Evolutionary conservation across 2,797 vertebrate species (phyloP), one percentile per base, ranked within the genome.

Genomic region (Myotis findleyi): DNA sequence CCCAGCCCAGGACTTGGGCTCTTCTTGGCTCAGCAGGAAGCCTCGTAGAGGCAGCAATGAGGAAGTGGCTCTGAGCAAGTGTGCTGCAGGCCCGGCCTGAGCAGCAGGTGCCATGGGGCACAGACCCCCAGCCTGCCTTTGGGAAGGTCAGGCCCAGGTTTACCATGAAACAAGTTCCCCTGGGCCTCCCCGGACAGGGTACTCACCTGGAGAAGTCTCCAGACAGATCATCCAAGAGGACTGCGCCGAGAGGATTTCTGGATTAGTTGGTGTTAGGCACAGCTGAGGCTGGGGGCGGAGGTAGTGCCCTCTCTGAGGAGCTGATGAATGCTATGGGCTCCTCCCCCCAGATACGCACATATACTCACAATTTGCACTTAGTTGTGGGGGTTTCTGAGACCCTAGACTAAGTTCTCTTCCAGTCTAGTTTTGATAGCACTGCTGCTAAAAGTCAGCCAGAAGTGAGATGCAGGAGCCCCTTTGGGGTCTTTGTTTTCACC

Each of bases 31-130:
- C 33, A 77, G 86, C 96, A 96, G 97, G 97, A 97, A 97, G 89
- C 92, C 73, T 97, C 57, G 4, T 5, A 0, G 91, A 30, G 0
- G 80, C 66, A 41, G 62, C 66, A 64, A 89, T 90, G 95, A 97
- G 97, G 97, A 97, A 97, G 97, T 97, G 83, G 83, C 82, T 57
- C 79, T 33, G 53, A 90, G 83, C 36, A 4, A 33, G 17, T 49
- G 81, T 1, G 8, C 47, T 33, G 76, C n/a, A 4, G 33, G 62
- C 82, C 5, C 0, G 8, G 69, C 87, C 93, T 69, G 89, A 72
- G 72, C 9, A 0, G 20, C 88, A 92, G 94, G 96, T 93, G 59
- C 55, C 5, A 4, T 14, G 87, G 86, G 89, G 81, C 3, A 33
- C 68, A 41, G 68, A 7, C 47, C 41, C n/a, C 83, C 6, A 3